phyloP scores from a whole-genome alignment of 2,113 vertebrate species.

The Salvelinus sp. region DNA sequence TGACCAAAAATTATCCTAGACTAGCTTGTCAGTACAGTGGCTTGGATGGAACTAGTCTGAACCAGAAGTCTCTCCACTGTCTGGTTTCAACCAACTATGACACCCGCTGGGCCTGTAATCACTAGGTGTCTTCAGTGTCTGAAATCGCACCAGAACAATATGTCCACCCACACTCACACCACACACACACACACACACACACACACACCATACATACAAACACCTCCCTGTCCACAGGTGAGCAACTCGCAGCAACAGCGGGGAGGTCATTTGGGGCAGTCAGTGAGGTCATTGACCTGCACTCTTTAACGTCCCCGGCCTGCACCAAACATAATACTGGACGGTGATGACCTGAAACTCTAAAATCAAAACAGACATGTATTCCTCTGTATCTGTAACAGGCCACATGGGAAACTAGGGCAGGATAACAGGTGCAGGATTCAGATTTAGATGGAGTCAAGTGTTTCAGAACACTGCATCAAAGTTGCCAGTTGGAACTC shows the following conservation, averaged over 20 bases:
- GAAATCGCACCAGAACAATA: slow-evolving; percentile 42
- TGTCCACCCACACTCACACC: slow-evolving; percentile 29
- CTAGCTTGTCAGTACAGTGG: not conserved
- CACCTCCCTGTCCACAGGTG: not conserved
- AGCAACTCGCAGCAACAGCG: not conserved
- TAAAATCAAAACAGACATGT: too few relatives aligned
- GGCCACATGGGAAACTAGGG: slow-evolving; percentile 16
- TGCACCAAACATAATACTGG: not conserved
- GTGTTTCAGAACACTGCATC: too few relatives aligned
- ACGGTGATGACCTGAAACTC: not conserved
- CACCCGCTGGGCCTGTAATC: slow-evolving; percentile 22
- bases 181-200: slow-evolving; percentile 13
- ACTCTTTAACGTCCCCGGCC: too few relatives aligned
- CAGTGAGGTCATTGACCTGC: not conserved
- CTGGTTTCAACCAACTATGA: slow-evolving; percentile 25
- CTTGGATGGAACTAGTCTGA: slow-evolving; percentile 3
- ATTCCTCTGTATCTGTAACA: too few relatives aligned
- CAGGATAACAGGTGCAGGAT: not conserved
- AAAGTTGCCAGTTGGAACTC: too few relatives aligned
- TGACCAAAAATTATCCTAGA: not conserved
- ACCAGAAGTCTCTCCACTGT: slow-evolving; percentile 9
- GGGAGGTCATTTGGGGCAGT: not conserved
- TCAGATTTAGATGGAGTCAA: not conserved
- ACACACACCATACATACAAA: not conserved
- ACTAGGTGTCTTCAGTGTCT: slow-evolving; percentile 13